Evolutionary conservation across 2,113 vertebrate genomes (phyloP), one percentile per base, ranked within the genome.

Genomic region (Oryzias celebensis): DNA sequence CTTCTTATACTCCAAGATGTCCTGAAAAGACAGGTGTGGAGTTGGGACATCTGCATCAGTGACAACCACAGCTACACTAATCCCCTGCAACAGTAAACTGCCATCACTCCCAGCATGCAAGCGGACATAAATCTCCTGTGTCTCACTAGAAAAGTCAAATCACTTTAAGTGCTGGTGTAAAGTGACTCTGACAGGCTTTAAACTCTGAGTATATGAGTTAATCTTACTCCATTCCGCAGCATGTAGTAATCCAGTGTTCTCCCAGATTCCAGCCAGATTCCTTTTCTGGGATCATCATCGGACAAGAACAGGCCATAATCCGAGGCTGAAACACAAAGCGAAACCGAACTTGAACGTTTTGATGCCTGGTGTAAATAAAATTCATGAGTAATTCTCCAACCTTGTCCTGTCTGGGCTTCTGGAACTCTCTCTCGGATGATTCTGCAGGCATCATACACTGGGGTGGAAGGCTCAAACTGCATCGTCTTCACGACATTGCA

Each of bases 401-500:
- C 97, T 93, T 99, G 97, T 48, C 97, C 97, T 0, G 91, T 93
- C 10, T 99, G 97, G 14, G 97, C 96, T 75, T 99, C 97, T 0
- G 96, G 97, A 5, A 99, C 97, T 51, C 97, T 87, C 58, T 99
- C 97, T 2, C 97, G 88, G 58, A 99, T 98, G 46, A 96, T 95
- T 24, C 96, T 90, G 50, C 97, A 99, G 0, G 97, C 97, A 0
- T 99, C 97, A 0, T 98, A 99, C 52, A 99, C 95, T 0, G 96
- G 96, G 0, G 97, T 99, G 45, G 93, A 98, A 0, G 97, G 97
- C 14, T 98, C 97, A 52, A 99, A 99, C 81, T 99, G 97, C 97
- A 99, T 99, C 0, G 97, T 99, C 91, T 99, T 99, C 82, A 99
- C 96, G 58, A 99, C 97, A 4, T 99, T 99, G 92, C 97, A 98